phyloP scores from a whole-genome alignment of 2,113 vertebrate species.

The Sphyrna mokarran region DNA sequence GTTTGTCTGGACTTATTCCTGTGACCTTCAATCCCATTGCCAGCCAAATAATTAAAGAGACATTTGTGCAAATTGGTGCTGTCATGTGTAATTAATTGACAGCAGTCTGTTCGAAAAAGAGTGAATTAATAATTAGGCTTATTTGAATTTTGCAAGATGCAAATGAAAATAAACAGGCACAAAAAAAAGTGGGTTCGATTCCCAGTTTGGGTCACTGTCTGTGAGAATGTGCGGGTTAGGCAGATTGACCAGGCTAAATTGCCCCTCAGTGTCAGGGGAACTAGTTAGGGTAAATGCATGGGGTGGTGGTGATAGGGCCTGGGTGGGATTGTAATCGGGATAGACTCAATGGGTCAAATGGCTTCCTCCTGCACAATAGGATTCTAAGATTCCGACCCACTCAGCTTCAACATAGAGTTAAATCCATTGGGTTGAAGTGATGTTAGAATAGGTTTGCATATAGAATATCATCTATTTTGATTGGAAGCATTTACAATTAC shows the following conservation, averaged over 20 bases:
- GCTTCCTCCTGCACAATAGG: no score
- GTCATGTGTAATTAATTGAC: slow-evolving; percentile 18
- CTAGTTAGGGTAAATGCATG: no score
- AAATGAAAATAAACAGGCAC: background rate
- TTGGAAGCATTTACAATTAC: background rate
- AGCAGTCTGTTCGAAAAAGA: background rate
- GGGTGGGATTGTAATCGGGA: no score
- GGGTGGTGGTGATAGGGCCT: no score
- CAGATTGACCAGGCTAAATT: no score
- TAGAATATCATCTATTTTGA: background rate
- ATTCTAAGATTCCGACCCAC: no score
- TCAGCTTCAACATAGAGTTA: background rate
- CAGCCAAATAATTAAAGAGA: background rate
- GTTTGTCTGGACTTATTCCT: background rate
- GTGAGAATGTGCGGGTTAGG: no score
- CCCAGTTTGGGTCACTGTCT: no score
- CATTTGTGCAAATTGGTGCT: slow-evolving; percentile 8
- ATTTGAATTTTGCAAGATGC: background rate
- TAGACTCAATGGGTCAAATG: no score
- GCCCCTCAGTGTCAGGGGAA: no score
- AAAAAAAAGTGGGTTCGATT: background rate
- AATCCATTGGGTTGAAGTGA: background rate
- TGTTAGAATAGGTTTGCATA: background rate
- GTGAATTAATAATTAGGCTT: slow-evolving; percentile 24
- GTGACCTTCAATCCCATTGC: background rate